Percentiles rank a stretch among this genome's conserved stretches.
Conservation (phyloP, 2,797 vertebrate species). For the Protosalanx chinensis region DNA sequence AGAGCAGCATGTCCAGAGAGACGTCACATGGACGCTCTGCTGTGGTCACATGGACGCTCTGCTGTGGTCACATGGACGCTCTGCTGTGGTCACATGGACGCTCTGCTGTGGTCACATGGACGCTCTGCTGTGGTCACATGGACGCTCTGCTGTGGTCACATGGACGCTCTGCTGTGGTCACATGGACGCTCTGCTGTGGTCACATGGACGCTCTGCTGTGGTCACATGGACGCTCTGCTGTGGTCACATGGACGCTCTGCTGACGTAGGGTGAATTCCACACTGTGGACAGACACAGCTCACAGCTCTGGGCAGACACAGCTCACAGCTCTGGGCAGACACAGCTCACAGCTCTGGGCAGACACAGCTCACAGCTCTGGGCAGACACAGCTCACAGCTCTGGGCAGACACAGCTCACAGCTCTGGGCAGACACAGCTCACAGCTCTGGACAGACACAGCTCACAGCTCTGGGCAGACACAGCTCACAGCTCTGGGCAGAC, state of each 20-base stretch:
- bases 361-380: not conserved
- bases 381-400: no score
- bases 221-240: conserved; percentile 14
- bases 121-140: no score
- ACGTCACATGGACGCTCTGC: conserved; percentile 16
- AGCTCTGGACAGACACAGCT: no score
- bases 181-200: conserved; percentile 19
- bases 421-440: no score
- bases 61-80: conserved; percentile 29
- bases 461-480: no score
- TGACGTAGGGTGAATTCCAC: conserved; percentile 34
- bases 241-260: conserved; percentile 31
- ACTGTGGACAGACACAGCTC: not conserved
- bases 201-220: no score
- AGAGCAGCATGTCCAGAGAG: conserved; percentile 21
- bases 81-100: conserved; percentile 12
- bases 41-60: conserved; percentile 28
- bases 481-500: no score
- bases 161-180: no score
- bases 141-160: conserved; percentile 27
- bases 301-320: conserved; percentile 28
- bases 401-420: not conserved
- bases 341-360: no score
- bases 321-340: conserved; percentile 27
- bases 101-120: conserved; percentile 29